A percentile compares a stretch with the other conserved stretches of the same genome.
phyloP scores from a whole-genome alignment of 2,888 invertebrate species.

The Mycalesis mineus region DNA sequence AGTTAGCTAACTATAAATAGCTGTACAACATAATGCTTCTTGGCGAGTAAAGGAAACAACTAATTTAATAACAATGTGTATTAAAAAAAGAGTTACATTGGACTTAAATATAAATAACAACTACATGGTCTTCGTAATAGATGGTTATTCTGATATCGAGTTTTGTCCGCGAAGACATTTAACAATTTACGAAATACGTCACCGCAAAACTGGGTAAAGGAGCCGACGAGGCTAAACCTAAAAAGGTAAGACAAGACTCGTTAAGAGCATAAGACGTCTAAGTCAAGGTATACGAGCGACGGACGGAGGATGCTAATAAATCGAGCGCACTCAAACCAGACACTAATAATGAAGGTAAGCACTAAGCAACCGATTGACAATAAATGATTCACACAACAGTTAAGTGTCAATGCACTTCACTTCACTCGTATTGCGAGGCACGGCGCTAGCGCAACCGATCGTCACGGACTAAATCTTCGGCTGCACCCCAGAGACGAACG shows the following conservation, averaged over 20 bases:
- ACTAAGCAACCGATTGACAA: conserved; percentile 47
- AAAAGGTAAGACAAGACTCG: conserved; percentile 70
- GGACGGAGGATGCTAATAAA: conserved; percentile 41
- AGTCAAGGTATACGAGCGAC: conserved; percentile 70
- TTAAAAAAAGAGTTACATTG: conserved; percentile 16
- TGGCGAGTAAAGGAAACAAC: conserved; percentile 22
- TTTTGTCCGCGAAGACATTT: conserved; percentile 82
- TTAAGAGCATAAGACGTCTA: conserved; percentile 57
- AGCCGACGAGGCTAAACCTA: conserved; percentile 63
- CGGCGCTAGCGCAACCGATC: conserved; percentile 57
- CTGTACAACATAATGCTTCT: background rate
- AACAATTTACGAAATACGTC: conserved; percentile 48
- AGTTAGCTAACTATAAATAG: conserved; percentile 9
- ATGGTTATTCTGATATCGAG: conserved; percentile 83
- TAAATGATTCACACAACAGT: conserved; percentile 71
- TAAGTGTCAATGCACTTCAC: conserved; percentile 76
- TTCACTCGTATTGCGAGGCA: conserved; percentile 47
- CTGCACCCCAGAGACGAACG: conserved; percentile 66
- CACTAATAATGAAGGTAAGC: conserved; percentile 50
- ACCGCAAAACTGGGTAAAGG: conserved; percentile 67
- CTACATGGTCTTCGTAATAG: conserved; percentile 81
- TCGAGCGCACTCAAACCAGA: conserved; percentile 64
- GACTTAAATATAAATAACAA: conserved; percentile 80
- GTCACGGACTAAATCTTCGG: conserved; percentile 58
- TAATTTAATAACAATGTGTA: conserved; percentile 17